Percentiles rank a stretch among this genome's conserved stretches.
phyloP scores from a whole-genome alignment of 1,140 invertebrate species.

The Drosophila orena region DNA sequence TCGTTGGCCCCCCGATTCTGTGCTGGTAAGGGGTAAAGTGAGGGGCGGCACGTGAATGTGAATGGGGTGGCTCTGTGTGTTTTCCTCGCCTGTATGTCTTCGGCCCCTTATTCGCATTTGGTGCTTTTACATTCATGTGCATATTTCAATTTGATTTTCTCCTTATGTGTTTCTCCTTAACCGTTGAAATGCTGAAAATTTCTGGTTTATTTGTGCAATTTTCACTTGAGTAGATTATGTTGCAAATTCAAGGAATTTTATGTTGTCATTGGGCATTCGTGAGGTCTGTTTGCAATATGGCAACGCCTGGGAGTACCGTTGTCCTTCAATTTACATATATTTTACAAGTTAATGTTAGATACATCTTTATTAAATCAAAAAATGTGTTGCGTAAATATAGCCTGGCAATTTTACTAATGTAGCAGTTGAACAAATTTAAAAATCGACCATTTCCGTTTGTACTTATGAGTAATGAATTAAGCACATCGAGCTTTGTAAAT shows the following conservation, averaged over 20 bases:
- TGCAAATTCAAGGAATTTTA: constrained; percentile 40
- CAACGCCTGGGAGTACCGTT: neutral
- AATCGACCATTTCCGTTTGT: neutral
- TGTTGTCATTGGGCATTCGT: constrained; percentile 16
- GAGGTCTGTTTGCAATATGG: constrained; percentile 9
- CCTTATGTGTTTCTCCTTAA: constrained; percentile 43
- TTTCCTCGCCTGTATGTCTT: constrained; percentile 23
- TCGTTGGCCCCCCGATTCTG: constrained; percentile 67
- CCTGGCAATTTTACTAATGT: no score
- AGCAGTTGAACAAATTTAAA: no score
- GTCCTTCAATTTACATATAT: neutral
- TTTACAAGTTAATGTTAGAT: no score
- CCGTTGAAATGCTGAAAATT: constrained; percentile 45
- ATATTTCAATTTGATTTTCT: constrained; percentile 61
- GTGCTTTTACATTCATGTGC: constrained; percentile 36
- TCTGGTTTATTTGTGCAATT: constrained; percentile 60
- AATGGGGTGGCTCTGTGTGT: constrained; percentile 46
- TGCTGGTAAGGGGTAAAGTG: constrained; percentile 12
- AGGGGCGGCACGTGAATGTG: constrained; percentile 44
- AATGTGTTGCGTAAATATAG: neutral
- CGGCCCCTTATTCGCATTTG: constrained; percentile 16
- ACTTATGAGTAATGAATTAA: neutral
- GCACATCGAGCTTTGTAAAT: neutral
- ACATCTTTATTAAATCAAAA: neutral
- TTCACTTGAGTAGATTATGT: constrained; percentile 48